These are phyloP conservation scores for Megalops cyprinoides DNA, from an alignment of 2,797 vertebrate species.

Conservation along the genomic window DNA sequence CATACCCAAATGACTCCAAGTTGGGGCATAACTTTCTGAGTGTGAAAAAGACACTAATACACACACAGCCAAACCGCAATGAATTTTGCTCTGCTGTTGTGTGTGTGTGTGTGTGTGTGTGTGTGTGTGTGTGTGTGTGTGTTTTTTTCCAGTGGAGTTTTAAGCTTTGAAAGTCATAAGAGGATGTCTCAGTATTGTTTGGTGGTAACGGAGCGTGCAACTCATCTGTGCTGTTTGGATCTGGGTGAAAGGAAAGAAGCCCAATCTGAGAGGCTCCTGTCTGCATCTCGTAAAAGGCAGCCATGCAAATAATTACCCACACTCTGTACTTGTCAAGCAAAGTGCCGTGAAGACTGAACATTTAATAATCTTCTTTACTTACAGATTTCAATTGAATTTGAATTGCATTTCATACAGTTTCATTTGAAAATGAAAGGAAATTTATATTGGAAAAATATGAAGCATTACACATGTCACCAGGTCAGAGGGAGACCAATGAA, in stretches of 20 bases:
- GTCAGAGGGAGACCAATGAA: too few relatives aligned
- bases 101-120: too few relatives aligned
- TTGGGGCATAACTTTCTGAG: background rate
- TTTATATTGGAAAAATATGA: slow-evolving; percentile 12
- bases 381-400: slow-evolving; percentile 34
- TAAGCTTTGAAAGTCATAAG: background rate
- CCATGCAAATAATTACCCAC: slow-evolving; percentile 57
- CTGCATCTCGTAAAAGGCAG: slow-evolving; percentile 46
- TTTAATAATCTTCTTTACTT: slow-evolving; percentile 48
- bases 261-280: background rate
- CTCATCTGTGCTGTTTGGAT: slow-evolving; percentile 27
- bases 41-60: background rate
- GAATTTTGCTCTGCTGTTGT: background rate
- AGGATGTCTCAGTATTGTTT: slow-evolving; percentile 37
- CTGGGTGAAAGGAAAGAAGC: slow-evolving; percentile 9
- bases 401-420: slow-evolving; percentile 33
- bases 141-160: background rate
- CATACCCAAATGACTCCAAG: background rate
- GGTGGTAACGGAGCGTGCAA: slow-evolving; percentile 42
- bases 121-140: too few relatives aligned
- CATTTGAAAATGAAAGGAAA: slow-evolving; percentile 23
- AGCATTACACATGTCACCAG: too few relatives aligned
- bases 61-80: background rate
- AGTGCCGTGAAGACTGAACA: slow-evolving; percentile 42
- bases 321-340: slow-evolving; percentile 44